Base-by-base conservation (phyloP, 2,113 vertebrate genomes). In the Anolis carolinensis region DNA sequence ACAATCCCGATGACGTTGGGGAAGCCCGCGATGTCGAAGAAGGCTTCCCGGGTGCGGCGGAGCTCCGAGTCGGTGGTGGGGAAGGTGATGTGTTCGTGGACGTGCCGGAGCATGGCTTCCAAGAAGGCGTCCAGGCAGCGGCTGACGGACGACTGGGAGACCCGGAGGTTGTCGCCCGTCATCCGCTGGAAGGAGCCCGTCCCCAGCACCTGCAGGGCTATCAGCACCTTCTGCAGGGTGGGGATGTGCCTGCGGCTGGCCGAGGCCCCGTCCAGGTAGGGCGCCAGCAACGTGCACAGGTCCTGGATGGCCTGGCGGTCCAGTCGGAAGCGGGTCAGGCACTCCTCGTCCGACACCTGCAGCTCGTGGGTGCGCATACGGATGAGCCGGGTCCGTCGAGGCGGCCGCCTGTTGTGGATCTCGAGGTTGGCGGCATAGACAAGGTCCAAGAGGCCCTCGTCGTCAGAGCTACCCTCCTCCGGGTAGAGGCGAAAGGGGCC, bases 231-330 rank as follows among this genome's bases (percentile, higher is more conserved):
- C 44, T 86, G 85, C 1, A 86, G 50, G 5, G 85, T 86, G 0
- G 85, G 85, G 71, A 86, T 86, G 70, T 86, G 85, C 70, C 85
- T 62, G n/a, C 85, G 85, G 72, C 85, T 86, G 0, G 85, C 85
- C 0, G 85, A 86, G 39, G 85, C 85, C 23, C 85, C 85, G 10
- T 86, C 85, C 79, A 86, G 71, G 50, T 86, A 86, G 0, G 85
- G 85, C 8, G 85, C 85, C 70, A 86, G 59, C 8, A 86, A 59
- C 1, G 85, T 86, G 59, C 85, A 86, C 55, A 86, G 78, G 16
- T 86, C 85, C 71, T 86, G 85, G 78, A 86, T 81, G 71, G 85
- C 85, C 78, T 86, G 85, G n/a, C 85, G 85, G 70, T 86, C 85
- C 78, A 86, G 70, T 5, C 85, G 85, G 71, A 86, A 86, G 79